Conservation (phyloP, 1,140 invertebrate genomes). For the Chrysopa pallens region DNA sequence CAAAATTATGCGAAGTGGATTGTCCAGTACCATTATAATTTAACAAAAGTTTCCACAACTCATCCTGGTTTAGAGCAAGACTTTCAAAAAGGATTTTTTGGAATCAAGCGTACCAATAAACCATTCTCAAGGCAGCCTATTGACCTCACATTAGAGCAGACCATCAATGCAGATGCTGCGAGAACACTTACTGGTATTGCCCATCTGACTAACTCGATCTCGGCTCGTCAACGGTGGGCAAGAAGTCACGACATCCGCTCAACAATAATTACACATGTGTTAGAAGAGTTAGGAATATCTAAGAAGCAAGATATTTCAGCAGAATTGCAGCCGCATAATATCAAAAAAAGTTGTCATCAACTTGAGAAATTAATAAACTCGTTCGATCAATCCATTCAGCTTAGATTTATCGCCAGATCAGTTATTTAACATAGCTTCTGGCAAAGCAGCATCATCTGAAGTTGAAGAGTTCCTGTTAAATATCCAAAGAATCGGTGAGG, state of each 20-base stretch:
- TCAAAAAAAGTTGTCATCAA: constrained; percentile 5
- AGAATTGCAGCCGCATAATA: constrained; percentile 5
- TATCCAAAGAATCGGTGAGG: constrained; percentile 8
- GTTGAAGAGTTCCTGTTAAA: constrained; percentile 11
- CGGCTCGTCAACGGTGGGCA: constrained; percentile 4
- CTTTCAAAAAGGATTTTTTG: background rate
- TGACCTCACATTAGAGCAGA: constrained; percentile 2
- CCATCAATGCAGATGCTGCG: constrained; percentile 5
- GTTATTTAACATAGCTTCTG: constrained; percentile 12
- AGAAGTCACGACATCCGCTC: constrained; percentile 9
- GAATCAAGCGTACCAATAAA: background rate
- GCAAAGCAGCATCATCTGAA: constrained; percentile 9
- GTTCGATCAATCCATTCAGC: constrained; percentile 3
- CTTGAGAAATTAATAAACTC: constrained; percentile 8
- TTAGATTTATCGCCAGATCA: background rate
- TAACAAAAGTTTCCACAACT: too few relatives aligned
- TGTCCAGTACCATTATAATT: too few relatives aligned
- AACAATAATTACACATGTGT: constrained; percentile 8
- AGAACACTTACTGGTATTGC: constrained; percentile 3
- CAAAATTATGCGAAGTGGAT: too few relatives aligned
- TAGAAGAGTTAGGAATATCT: background rate
- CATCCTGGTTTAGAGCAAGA: too few relatives aligned
- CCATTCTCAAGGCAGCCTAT: constrained; percentile 1
- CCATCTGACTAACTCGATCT: constrained; percentile 9
- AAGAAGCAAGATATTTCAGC: constrained; percentile 7